Percentiles rank a stretch among this genome's conserved stretches.
Evolutionary conservation across 2,797 vertebrate genomes (phyloP).

Genomic region (Trematomus bernacchii): DNA sequence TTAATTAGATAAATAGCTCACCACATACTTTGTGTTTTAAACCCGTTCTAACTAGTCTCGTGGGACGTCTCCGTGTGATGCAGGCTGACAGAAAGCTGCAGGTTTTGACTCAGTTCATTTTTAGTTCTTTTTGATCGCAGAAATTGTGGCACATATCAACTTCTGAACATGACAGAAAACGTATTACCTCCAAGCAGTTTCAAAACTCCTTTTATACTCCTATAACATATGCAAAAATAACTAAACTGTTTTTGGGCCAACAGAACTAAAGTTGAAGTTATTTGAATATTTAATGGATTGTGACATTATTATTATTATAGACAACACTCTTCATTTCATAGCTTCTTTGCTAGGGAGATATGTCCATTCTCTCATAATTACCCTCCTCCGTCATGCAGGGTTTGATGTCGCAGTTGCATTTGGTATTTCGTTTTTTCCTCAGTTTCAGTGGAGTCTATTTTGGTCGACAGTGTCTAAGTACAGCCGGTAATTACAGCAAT

Average conservation of each 20-base stretch:
- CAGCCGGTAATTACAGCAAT: not conserved
- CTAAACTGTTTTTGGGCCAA: not conserved
- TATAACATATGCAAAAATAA: not conserved
- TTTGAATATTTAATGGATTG: not conserved
- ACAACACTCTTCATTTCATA: not conserved
- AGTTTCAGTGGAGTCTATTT: not conserved
- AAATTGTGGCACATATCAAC: constrained; percentile 23
- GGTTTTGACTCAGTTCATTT: constrained; percentile 34
- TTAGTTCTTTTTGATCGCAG: constrained; percentile 48
- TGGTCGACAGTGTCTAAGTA: not conserved
- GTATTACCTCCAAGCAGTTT: constrained; percentile 2
- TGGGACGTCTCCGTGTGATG: not conserved
- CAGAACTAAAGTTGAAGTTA: not conserved
- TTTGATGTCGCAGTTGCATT: constrained; percentile 3
- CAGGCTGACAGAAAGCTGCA: constrained; percentile 17
- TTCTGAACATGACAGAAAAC: constrained; percentile 20
- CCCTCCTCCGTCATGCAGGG: not conserved
- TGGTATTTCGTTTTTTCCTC: not conserved
- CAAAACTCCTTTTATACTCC: not conserved
- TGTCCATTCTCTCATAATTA: not conserved
- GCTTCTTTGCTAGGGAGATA: not conserved
- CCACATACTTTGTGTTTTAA: constrained; percentile 10
- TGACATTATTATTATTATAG: not conserved
- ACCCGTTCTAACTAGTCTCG: constrained; percentile 17
- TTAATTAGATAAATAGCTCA: constrained; percentile 42